Evolutionary conservation across 1,140 invertebrate species (phyloP), one percentile per base, ranked within the genome.

Genomic region (Drosophila murphyi): DNA sequence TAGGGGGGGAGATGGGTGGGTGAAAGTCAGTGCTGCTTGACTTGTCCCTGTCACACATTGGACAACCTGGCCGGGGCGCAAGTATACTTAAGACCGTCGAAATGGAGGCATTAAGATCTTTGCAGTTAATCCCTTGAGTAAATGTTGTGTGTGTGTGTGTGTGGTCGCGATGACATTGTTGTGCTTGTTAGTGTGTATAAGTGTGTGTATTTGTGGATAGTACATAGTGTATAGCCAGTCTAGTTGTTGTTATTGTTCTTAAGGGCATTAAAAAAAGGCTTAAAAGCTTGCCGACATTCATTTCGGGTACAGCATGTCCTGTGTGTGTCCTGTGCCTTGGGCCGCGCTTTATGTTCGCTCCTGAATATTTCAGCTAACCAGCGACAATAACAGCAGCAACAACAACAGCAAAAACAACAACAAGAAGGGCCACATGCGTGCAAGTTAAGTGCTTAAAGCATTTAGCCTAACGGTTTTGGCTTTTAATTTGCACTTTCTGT

Each of bases 21-120:
- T 10, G 31, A 67, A 76, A 71, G 73, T 72, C 47, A 71, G 39
- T 59, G 71, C 73, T 80, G 85, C 86, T 89, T 89, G 85, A 89
- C 85, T 89, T 85, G 78, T 51, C 70, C 70, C 62, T 72, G 74
- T 83, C 82, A 87, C 82, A 80, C 69, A 80, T 85, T 80, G 73
- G 51, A 51, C 51, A 48, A 20, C 45, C 70, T 47, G 54, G 41
- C 60, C 59, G 67, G 63, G 63, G 56, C 68, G 85, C 82, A 87
- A 90, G 80, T 88, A 87, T 88, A 90, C 88, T 90, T 90, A 90
- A 90, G 82, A 89, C 88, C 83, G 80, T 81, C 81, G 88, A 90
- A 90, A 90, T 90, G 90, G 87, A 90, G 82, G 88, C 88, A 90
- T 90, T 90, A 90, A 90, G 88, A 90, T 90, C 88, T 90, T 87